A percentile compares a stretch with the other conserved stretches of the same genome.
Conservation (phyloP, 2,888 invertebrate genomes). For the Byasa hedistus region DNA sequence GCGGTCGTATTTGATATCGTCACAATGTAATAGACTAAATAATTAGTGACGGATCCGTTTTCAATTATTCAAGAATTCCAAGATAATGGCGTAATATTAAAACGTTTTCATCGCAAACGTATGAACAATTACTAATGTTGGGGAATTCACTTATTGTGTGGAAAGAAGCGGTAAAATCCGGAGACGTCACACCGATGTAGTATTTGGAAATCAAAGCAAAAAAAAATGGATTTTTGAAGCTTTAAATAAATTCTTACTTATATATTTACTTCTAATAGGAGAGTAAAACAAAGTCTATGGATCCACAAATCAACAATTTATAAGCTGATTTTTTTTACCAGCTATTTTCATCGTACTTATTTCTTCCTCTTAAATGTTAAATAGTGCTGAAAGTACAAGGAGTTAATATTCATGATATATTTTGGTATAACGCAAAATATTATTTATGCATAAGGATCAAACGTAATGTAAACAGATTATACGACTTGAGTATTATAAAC, state of each 20-base stretch:
- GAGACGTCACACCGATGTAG: too few species aligned
- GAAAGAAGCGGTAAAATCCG: background rate
- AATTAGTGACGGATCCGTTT: conserved; percentile 12
- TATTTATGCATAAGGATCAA: background rate
- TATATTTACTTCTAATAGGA: too few species aligned
- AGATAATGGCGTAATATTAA: background rate
- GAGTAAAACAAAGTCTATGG: too few species aligned
- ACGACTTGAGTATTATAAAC: background rate
- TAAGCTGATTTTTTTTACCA: too few species aligned
- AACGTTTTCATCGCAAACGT: background rate
- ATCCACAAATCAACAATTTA: too few species aligned
- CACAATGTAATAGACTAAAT: conserved; percentile 17
- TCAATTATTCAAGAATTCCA: conserved; percentile 23
- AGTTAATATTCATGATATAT: too few species aligned
- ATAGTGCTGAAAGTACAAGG: too few species aligned
- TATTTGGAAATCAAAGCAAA: background rate
- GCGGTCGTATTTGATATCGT: conserved; percentile 18
- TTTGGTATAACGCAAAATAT: background rate
- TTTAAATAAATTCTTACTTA: too few species aligned
- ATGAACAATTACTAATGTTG: background rate
- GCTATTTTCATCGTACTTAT: too few species aligned
- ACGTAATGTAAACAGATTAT: background rate
- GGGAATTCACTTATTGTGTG: background rate
- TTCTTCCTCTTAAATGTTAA: too few species aligned
- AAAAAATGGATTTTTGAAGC: too few species aligned